Evolutionary conservation across 30 jellyfish, hydroid and myxozoan genomes (phyloP), one percentile per base, ranked within the genome.

Genomic region (Aurelia sp.): DNA sequence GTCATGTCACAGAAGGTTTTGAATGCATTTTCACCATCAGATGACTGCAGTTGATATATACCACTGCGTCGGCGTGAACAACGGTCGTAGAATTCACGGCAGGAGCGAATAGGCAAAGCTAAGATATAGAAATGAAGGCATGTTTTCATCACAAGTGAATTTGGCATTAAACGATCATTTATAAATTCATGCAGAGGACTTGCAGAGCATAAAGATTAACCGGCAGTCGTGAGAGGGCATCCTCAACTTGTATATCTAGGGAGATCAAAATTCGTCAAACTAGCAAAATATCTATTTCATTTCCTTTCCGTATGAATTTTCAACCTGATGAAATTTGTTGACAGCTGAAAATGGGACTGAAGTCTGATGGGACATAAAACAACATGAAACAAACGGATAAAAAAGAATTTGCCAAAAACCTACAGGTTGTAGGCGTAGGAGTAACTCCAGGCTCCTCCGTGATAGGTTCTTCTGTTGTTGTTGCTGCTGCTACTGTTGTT

Each of bases 61-160:
- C 99, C 99, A 66, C 91, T 97, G 31, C 96, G 97, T 27, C 97
- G 90, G 15, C 99, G 94, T 40, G 90, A 90, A 72, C 99, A 94
- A 9, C 99, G 95, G 81, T 94, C 97, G 76, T 83, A 89, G 68
- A 74, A 94, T 75, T 94, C 99, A 15, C 99, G 97, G 76, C 99
- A 94, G 16, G 99, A 82, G 40, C 99, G 96, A 40, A 92, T 92
- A 44, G 99, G 99, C 13, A 89, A 73, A 16, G 89, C 97, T 87
- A 72, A 18, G 31, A 33, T 9, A 31, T 19, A 17, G 7, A 67
- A 18, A 64, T 21, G n/a, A 64, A 64, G 51, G 40, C 11, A 64
- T 17, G 41, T 64, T 19, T 12, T 2, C 9, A 64, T 21, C 11
- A 37, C 10, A 10, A 2, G 50, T 37, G 50, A 37, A 37, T 37